Evolutionary conservation across 2,113 vertebrate species (phyloP).

Genomic region (Conger conger): DNA sequence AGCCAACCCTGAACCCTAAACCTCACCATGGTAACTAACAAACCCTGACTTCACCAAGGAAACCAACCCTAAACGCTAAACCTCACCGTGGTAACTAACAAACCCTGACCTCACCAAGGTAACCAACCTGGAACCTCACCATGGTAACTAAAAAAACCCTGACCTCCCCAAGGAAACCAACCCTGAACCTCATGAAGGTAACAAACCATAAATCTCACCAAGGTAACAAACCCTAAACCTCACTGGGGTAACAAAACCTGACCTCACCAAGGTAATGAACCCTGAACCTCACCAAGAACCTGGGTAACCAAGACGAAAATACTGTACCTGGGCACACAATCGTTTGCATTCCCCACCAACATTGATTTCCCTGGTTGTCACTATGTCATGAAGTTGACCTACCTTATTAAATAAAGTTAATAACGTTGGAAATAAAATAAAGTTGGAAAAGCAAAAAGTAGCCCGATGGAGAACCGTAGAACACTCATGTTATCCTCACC

Average conservation of each 20-base stretch:
- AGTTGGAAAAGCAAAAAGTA: too few species aligned
- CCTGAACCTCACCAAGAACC: neutral
- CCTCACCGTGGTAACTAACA: neutral
- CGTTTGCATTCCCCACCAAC: too few species aligned
- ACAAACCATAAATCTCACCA: neutral
- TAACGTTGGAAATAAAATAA: too few species aligned
- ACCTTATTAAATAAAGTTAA: too few species aligned
- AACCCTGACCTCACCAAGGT: neutral
- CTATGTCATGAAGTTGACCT: too few species aligned
- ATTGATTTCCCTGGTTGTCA: too few species aligned
- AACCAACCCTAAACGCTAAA: neutral
- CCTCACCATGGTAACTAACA: neutral
- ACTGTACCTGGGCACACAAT: too few species aligned
- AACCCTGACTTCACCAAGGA: neutral
- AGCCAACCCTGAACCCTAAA: neutral
- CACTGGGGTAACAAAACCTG: neutral
- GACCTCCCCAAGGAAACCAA: neutral
- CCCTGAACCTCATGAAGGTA: neutral
- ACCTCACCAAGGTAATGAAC: neutral
- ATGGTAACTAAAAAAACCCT: neutral
- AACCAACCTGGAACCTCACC: neutral
- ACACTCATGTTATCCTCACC: too few species aligned
- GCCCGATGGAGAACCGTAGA: too few species aligned
- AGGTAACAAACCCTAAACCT: neutral
- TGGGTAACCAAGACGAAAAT: too few species aligned